Percentiles rank a stretch among this genome's conserved stretches.
These are phyloP conservation scores for Napeogenes inachia DNA, from an alignment of 2,888 invertebrate genomes.

Conservation along the genomic window DNA sequence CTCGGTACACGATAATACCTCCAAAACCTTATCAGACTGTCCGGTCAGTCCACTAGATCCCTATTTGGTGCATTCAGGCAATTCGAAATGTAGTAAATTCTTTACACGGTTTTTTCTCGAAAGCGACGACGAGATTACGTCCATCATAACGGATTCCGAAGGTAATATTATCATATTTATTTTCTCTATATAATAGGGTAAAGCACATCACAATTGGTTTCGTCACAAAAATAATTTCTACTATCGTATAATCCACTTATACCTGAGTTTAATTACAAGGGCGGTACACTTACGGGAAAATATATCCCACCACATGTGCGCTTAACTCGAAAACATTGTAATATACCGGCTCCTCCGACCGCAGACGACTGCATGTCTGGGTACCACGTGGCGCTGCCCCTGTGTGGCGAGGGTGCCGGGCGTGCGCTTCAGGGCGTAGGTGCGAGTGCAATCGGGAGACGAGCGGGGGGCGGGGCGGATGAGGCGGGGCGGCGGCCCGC, in stretches of 20 bases:
- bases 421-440: conserved; percentile 81
- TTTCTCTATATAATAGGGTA: too few relatives aligned
- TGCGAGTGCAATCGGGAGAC: conserved; percentile 62
- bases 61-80: conserved; percentile 70
- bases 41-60: conserved; percentile 69
- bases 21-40: conserved; percentile 70
- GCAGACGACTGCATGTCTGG: conserved; percentile 83
- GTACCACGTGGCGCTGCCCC: conserved; percentile 84
- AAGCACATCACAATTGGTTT: too few relatives aligned
- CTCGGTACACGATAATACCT: conserved; percentile 71
- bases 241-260: too few relatives aligned
- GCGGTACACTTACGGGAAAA: too few relatives aligned
- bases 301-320: too few relatives aligned
- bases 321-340: background rate
- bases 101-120: conserved; percentile 83
- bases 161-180: conserved; percentile 55
- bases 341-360: background rate
- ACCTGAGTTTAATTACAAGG: too few relatives aligned
- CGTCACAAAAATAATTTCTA: too few relatives aligned
- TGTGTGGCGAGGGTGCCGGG: conserved; percentile 84
- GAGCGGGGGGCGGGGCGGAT: conserved; percentile 43
- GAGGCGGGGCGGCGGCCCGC: conserved; percentile 57
- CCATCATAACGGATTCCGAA: conserved; percentile 84
- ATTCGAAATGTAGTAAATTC: conserved; percentile 80
- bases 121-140: conserved; percentile 83